These are phyloP conservation scores for Leucophenga varia DNA, from an alignment of 1,140 invertebrate genomes.

Conservation along the genomic window DNA sequence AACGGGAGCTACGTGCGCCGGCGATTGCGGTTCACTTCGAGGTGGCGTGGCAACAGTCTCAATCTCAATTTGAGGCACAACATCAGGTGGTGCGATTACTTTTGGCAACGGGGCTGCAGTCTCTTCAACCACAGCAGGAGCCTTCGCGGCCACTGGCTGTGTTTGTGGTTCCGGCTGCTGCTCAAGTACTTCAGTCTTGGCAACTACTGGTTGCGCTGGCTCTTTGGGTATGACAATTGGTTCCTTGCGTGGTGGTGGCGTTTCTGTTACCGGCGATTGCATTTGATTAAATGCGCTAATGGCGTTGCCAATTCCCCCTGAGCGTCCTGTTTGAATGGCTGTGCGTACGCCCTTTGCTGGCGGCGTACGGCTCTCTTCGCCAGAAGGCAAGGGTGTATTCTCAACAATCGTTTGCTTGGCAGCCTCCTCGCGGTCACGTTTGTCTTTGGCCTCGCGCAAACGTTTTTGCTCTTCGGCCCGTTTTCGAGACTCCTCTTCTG, in stretches of 20 bases:
- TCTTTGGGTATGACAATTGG: slow-evolving; percentile 48
- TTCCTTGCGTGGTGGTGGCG: slow-evolving; percentile 37
- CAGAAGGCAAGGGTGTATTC: slow-evolving; percentile 36
- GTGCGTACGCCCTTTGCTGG: slow-evolving; percentile 40
- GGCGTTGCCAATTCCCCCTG: slow-evolving; percentile 45
- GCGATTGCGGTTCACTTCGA: slow-evolving; percentile 39
- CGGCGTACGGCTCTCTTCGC: slow-evolving; percentile 26
- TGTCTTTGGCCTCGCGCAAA: slow-evolving; percentile 58
- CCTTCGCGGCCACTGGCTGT: not conserved
- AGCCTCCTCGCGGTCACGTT: slow-evolving; percentile 59
- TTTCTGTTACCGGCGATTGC: slow-evolving; percentile 46
- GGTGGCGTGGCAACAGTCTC: slow-evolving; percentile 34
- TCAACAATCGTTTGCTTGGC: slow-evolving; percentile 53
- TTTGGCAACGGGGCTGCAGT: slow-evolving; percentile 1
- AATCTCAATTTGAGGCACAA: slow-evolving; percentile 40
- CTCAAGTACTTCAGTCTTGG: slow-evolving; percentile 16
- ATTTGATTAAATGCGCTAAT: slow-evolving; percentile 56
- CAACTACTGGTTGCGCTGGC: slow-evolving; percentile 15
- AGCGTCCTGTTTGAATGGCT: slow-evolving; percentile 42
- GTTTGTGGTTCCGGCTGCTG: slow-evolving; percentile 7
- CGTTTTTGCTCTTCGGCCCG: slow-evolving; percentile 62
- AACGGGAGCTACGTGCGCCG: slow-evolving; percentile 10
- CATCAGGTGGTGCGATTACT: slow-evolving; percentile 27
- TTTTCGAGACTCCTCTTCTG: slow-evolving; percentile 64
- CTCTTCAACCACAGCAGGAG: slow-evolving; percentile 7